phyloP scores from a whole-genome alignment of 2,888 invertebrate species.

The Aphodius sticticus region DNA sequence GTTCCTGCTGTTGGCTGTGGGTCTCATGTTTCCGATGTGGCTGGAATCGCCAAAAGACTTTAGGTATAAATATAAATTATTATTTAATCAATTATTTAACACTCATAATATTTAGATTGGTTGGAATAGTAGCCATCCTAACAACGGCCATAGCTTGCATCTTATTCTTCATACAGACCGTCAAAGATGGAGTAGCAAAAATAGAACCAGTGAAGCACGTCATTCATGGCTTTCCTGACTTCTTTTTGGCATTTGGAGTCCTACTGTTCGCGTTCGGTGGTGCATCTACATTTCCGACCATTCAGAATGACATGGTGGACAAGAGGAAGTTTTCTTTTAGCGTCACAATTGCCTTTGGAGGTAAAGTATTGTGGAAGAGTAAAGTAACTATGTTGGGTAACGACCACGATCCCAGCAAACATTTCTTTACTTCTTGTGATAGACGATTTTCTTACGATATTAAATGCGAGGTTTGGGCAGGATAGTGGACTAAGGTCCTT shows the following conservation, averaged over 20 bases:
- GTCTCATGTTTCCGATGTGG: conserved; percentile 70
- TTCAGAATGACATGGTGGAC: conserved; percentile 79
- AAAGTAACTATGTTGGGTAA: too few relatives aligned
- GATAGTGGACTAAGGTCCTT: neutral
- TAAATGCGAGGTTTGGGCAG: too few relatives aligned
- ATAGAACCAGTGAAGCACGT: conserved; percentile 61
- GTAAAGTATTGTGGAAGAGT: conserved; percentile 56
- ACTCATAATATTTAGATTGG: conserved; percentile 59
- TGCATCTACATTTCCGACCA: conserved; percentile 79
- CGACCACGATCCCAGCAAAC: too few relatives aligned
- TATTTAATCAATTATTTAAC: conserved; percentile 10
- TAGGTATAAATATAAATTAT: conserved; percentile 54
- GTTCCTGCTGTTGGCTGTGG: conserved; percentile 68
- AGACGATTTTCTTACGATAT: too few relatives aligned
- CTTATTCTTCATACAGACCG: conserved; percentile 69
- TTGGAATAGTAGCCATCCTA: conserved; percentile 70
- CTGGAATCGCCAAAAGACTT: conserved; percentile 77
- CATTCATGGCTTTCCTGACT: conserved; percentile 67
- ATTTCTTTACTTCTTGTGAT: too few relatives aligned
- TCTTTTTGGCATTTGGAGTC: conserved; percentile 75
- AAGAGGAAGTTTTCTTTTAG: conserved; percentile 71
- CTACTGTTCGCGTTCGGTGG: conserved; percentile 78
- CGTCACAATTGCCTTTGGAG: conserved; percentile 67
- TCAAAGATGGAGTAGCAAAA: conserved; percentile 61
- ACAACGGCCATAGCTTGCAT: conserved; percentile 70